These are phyloP conservation scores for Hypotaenidia okinawae DNA, from an alignment of 2,797 vertebrate genomes.

Conservation along the genomic window DNA sequence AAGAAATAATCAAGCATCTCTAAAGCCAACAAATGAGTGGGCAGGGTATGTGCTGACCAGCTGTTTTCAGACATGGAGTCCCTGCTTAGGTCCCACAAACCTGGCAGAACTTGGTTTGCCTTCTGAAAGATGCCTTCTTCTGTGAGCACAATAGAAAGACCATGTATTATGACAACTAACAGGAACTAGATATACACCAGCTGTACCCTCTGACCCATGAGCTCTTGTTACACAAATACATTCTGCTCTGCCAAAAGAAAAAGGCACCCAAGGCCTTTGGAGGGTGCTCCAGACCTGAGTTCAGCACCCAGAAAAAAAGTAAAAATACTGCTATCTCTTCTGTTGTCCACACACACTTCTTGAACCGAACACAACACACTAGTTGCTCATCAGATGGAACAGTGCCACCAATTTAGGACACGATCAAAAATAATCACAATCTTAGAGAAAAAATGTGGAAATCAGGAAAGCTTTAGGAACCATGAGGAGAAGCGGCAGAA, in stretches of 20 bases:
- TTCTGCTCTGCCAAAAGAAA: not conserved
- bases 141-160: not conserved
- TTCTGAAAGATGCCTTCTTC: not conserved
- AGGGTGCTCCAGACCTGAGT: not conserved
- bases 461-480: not conserved
- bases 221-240: not conserved
- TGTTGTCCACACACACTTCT: not conserved
- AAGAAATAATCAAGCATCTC: not conserved
- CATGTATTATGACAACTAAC: not conserved
- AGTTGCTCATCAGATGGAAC: not conserved
- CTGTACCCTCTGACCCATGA: not conserved
- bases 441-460: not conserved
- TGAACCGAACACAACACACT: not conserved
- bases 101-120: not conserved
- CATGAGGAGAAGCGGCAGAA: not conserved
- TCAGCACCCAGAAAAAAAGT: not conserved
- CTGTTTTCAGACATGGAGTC: not conserved
- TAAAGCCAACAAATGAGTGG: not conserved
- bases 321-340: not conserved
- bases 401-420: not conserved
- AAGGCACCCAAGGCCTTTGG: not conserved
- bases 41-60: not conserved
- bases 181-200: rapidly evolving
- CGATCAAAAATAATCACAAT: not conserved
- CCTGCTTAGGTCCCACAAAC: not conserved